Evolutionary conservation across 1,140 invertebrate genomes (phyloP).

Genomic region (Drosophila tristis): DNA sequence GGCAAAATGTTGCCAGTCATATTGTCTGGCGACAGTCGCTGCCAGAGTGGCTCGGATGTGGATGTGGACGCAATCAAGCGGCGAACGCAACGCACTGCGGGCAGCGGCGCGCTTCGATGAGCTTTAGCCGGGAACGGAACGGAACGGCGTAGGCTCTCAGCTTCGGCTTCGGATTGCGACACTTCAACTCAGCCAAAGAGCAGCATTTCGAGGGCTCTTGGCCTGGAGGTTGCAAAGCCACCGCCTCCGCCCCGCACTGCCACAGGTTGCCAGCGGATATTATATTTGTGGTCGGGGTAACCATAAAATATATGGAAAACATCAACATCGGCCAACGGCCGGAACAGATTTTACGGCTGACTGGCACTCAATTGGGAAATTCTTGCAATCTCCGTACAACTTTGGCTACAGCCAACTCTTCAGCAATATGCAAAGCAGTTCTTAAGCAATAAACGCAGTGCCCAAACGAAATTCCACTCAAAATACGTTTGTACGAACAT

Average conservation of each 20-base stretch:
- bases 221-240: slow-evolving; percentile 37
- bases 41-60: slow-evolving; percentile 28
- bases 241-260: background rate
- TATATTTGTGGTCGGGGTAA: slow-evolving; percentile 35
- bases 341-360: slow-evolving; percentile 62
- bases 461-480: background rate
- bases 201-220: slow-evolving; percentile 45
- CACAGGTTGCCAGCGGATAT: background rate
- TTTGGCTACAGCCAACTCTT: slow-evolving; percentile 1
- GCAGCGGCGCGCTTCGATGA: slow-evolving; percentile 69
- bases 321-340: slow-evolving; percentile 38
- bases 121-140: slow-evolving; percentile 38
- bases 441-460: slow-evolving; percentile 4
- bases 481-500: background rate
- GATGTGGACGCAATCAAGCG: slow-evolving; percentile 67
- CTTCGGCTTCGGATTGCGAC: slow-evolving; percentile 56
- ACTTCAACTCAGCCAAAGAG: slow-evolving; percentile 48
- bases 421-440: slow-evolving; percentile 2
- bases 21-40: slow-evolving; percentile 16
- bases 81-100: slow-evolving; percentile 34
- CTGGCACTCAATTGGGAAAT: slow-evolving; percentile 51
- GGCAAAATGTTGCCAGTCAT: slow-evolving; percentile 37
- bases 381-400: slow-evolving; percentile 20
- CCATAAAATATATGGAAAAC: slow-evolving; percentile 20
- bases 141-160: slow-evolving; percentile 17